A percentile compares a stretch with the other conserved stretches of the same genome.
Conservation (phyloP, 2,888 invertebrate genomes). For the Sipha maydis region DNA sequence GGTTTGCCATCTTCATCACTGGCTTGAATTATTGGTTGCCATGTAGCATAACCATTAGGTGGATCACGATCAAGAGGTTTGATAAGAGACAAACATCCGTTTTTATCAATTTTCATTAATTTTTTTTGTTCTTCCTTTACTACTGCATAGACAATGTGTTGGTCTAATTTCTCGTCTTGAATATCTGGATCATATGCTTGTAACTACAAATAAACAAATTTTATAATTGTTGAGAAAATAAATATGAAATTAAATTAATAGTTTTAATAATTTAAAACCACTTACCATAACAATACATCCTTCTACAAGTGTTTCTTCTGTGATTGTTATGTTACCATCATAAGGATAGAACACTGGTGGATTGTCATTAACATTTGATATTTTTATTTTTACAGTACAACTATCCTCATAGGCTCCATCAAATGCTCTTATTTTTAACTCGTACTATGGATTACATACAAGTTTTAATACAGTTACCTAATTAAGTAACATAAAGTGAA, state of each 20-base stretch:
- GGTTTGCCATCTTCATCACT: conserved; percentile 78
- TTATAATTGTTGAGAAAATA: conserved; percentile 25
- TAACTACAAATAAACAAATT: conserved; percentile 67
- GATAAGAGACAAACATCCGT: conserved; percentile 79
- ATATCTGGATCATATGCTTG: conserved; percentile 89
- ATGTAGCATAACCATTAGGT: conserved; percentile 83
- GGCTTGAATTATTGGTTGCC: conserved; percentile 78
- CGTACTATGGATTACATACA: conserved; percentile 72
- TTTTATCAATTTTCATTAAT: conserved; percentile 77
- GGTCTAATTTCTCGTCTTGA: conserved; percentile 78
- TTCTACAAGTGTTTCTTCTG: conserved; percentile 78
- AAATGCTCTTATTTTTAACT: conserved; percentile 82
- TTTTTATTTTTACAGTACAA: conserved; percentile 84
- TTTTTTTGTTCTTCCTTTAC: conserved; percentile 79
- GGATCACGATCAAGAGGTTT: conserved; percentile 88
- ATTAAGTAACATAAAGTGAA: background rate
- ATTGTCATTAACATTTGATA: conserved; percentile 93
- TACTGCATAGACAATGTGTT: conserved; percentile 81
- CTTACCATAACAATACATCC: conserved; percentile 77
- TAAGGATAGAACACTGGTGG: conserved; percentile 82
- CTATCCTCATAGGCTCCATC: conserved; percentile 86
- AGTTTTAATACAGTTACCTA: background rate
- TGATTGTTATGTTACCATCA: conserved; percentile 78
- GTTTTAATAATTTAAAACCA: conserved; percentile 43
- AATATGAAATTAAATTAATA: background rate